These are phyloP conservation scores for Habropoda laboriosa DNA, from an alignment of 1,140 invertebrate species.

Conservation along the genomic window DNA sequence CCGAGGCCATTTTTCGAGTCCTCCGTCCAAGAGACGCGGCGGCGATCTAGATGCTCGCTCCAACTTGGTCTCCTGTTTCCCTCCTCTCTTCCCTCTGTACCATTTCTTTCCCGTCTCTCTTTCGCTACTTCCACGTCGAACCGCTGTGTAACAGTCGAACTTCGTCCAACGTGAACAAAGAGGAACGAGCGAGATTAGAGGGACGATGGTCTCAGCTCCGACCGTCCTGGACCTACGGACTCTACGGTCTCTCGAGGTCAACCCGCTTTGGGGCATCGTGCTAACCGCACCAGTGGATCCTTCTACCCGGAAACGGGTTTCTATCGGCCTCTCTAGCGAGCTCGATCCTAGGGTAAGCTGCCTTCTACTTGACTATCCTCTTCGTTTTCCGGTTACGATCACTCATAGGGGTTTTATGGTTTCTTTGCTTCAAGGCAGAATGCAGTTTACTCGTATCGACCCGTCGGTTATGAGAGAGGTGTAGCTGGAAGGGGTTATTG, in stretches of 20 bases:
- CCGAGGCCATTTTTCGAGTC: constrained; percentile 69
- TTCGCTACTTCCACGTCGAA: neutral
- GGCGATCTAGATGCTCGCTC: constrained; percentile 68
- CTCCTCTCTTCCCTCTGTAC: neutral
- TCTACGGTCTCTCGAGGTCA: constrained; percentile 74
- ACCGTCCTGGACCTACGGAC: constrained; percentile 60
- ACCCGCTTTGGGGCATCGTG: constrained; percentile 81
- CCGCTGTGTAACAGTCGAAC: constrained; percentile 19
- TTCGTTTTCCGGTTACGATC: constrained; percentile 65
- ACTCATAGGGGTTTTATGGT: constrained; percentile 62
- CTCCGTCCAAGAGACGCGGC: constrained; percentile 52
- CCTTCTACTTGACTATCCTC: constrained; percentile 39
- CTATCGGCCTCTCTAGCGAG: constrained; percentile 59
- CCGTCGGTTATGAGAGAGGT: constrained; percentile 12
- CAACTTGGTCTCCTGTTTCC: constrained; percentile 37
- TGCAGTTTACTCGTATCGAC: constrained; percentile 42
- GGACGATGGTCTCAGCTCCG: constrained; percentile 66
- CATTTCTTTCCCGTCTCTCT: neutral
- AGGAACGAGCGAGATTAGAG: constrained; percentile 63
- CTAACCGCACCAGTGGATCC: constrained; percentile 72
- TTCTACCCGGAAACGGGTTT: constrained; percentile 78
- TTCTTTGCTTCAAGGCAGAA: constrained; percentile 57
- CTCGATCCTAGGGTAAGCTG: constrained; percentile 53
- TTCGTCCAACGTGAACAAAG: constrained; percentile 43
- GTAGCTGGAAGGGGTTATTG: neutral